Conservation (phyloP, 2,888 invertebrate species). For the Metopia argyrocephala region DNA sequence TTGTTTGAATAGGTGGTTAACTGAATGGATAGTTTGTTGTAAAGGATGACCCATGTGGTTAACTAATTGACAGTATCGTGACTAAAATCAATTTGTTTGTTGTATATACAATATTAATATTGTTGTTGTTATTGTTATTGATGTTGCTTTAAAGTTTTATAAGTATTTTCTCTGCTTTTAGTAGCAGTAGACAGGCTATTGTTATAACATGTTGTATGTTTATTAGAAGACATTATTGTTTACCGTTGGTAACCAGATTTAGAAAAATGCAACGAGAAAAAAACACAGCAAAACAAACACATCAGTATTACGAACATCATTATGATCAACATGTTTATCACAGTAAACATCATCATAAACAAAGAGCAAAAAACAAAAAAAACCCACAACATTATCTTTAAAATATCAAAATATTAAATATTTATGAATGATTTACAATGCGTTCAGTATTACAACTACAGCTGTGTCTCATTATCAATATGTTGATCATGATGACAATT, state of each 20-base stretch:
- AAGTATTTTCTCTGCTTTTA: background rate
- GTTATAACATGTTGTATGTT: constrained; percentile 46
- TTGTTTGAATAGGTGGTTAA: background rate
- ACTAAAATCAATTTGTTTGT: constrained; percentile 77
- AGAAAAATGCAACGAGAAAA: constrained; percentile 25
- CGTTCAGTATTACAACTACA: constrained; percentile 66
- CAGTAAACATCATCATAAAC: background rate
- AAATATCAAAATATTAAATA: constrained; percentile 62
- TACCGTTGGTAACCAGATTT: constrained; percentile 44
- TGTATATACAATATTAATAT: no score
- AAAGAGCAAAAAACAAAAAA: constrained; percentile 6
- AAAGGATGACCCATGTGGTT: constrained; percentile 74
- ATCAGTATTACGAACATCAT: constrained; percentile 14
- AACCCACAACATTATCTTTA: constrained; percentile 46
- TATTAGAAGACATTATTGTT: constrained; percentile 31
- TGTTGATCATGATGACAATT: constrained; percentile 20
- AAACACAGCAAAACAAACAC: constrained; percentile 40
- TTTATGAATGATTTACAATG: constrained; percentile 76
- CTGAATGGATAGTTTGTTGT: background rate
- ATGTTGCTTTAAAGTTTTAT: constrained; percentile 54
- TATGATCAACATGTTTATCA: constrained; percentile 23
- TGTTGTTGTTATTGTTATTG: constrained; percentile 30
- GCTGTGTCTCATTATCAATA: constrained; percentile 1
- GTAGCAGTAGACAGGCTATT: constrained; percentile 26
- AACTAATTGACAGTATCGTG: constrained; percentile 78